Conservation (phyloP, 1,140 invertebrate genomes). For the Nebria ingens region DNA sequence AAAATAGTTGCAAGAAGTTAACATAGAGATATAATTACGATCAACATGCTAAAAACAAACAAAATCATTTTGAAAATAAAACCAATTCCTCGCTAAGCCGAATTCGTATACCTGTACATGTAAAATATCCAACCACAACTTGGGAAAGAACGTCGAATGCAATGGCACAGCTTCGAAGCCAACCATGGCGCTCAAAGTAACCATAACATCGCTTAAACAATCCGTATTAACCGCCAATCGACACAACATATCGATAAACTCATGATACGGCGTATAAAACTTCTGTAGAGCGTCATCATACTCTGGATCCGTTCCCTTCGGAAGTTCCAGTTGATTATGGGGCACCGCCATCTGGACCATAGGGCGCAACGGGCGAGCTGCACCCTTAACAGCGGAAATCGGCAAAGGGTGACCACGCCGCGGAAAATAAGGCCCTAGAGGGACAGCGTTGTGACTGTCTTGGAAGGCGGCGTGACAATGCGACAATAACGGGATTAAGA, state of each 20-base stretch:
- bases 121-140: constrained; percentile 73
- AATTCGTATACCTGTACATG: constrained; percentile 51
- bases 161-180: constrained; percentile 77
- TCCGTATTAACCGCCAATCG: constrained; percentile 75
- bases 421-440: constrained; percentile 63
- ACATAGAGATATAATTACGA: constrained; percentile 62
- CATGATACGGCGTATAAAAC: constrained; percentile 74
- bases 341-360: constrained; percentile 84
- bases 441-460: constrained; percentile 58
- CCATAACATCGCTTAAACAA: constrained; percentile 64
- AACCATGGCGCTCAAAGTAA: constrained; percentile 73
- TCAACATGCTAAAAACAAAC: constrained; percentile 49
- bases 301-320: constrained; percentile 63
- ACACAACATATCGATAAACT: constrained; percentile 78
- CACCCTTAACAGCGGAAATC: constrained; percentile 46
- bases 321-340: constrained; percentile 57
- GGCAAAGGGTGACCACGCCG: constrained; percentile 40
- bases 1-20: constrained; percentile 67
- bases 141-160: constrained; percentile 72
- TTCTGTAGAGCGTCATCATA: constrained; percentile 67
- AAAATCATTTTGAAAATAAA: constrained; percentile 15
- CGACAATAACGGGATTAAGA: constrained; percentile 71
- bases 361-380: constrained; percentile 57
- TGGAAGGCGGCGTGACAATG: constrained; percentile 76
- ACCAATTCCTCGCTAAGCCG: neutral